Evolutionary conservation across 1,140 invertebrate species (phyloP), one percentile per base, ranked within the genome.

Genomic region (Epicauta chinensis): DNA sequence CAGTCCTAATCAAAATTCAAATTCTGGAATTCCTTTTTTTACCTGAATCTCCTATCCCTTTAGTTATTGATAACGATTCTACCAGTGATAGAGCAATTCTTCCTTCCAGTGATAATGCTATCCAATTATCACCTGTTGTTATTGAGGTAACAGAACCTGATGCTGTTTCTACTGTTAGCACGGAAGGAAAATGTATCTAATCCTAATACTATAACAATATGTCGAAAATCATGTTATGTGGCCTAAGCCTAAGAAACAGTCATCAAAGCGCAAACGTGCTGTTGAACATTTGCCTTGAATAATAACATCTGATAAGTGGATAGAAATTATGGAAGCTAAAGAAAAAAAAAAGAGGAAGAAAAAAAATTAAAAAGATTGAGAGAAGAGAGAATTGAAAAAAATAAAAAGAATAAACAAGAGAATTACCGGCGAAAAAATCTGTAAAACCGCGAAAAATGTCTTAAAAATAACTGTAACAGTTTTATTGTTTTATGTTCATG

Each of bases 241-340:
- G 56, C 53, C 47, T 47, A 38, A 55, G n/a, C n/a, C n/a, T 44
- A 51, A 55, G 16, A 51, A 55, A 36, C 15, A 15, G 17, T 5
- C 37, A 29, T 39, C 13, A 29, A n/a, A n/a, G n/a, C n/a, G 15
- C 12, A 48, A 40, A 34, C 13, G 34, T 31, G 23, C 32, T 2
- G 13, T n/a, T 7, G 53, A 58, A 46, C 44, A 55, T 37, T 45
- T 58, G 37, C 56, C 56, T 38, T 55, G 47, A 14, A 53, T 56
- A 34, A 50, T 58, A 40, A 56, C 56, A 29, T 45, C 56, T 35
- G 56, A 58, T 17, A 56, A 51, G 29, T 58, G 56, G 56, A 51
- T 46, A 15, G 46, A 58, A 56, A 29, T 58, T 13, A 54, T 58
- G 51, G 47, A 50, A 23, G 32, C 39, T 15, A 51, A 49, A 37